Evolutionary conservation across 1,140 invertebrate genomes (phyloP), one percentile per base, ranked within the genome.

Genomic region (Notospermus geniculatus): DNA sequence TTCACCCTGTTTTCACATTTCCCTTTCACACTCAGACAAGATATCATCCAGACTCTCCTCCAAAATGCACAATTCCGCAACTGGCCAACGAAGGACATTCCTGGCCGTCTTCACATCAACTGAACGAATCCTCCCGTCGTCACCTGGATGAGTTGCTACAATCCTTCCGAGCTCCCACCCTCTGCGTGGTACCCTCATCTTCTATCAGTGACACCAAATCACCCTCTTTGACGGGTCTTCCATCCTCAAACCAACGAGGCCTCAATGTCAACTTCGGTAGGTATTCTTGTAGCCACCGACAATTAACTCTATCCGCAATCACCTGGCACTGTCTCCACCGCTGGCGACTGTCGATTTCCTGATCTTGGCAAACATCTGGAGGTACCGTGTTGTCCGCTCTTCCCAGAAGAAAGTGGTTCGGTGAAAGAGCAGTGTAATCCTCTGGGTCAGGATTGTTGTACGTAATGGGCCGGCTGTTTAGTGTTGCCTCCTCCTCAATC

Each of bases 401-500:
- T n/a, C 29, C 43, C 13, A 50, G 11, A 1, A 76, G 54, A 58
- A 76, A 75, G 61, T 71, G 60, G 19, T 65, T 60, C 2, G 73
- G 67, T 0, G 74, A 72, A 17, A 77, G 52, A 15, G 65, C 60
- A 36, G 19, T 25, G n/a, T n/a, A n/a, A n/a, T n/a, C n/a, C n/a
- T n/a, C n/a, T n/a, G n/a, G n/a, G n/a, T n/a, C n/a, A n/a, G n/a
- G 63, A 53, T 68, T 67, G 9, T 77, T n/a, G 46, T 65, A 62
- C 0, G 66, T 71, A 9, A 73, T 30, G 2, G 71, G 71, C 11
- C 69, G 57, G 5, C 41, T 58, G 50, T 75, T 75, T 1, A 75
- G 45, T 0, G 67, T 52, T 2, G 56, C 29, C 55, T 70, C 70
- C 4, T 58, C 66, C 19, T 65, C 65, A 0, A 54, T 58, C 19